A percentile compares a stretch with the other conserved stretches of the same genome.
These are phyloP conservation scores for Campoletis raptor DNA, from an alignment of 2,888 invertebrate species.

Conservation along the genomic window DNA sequence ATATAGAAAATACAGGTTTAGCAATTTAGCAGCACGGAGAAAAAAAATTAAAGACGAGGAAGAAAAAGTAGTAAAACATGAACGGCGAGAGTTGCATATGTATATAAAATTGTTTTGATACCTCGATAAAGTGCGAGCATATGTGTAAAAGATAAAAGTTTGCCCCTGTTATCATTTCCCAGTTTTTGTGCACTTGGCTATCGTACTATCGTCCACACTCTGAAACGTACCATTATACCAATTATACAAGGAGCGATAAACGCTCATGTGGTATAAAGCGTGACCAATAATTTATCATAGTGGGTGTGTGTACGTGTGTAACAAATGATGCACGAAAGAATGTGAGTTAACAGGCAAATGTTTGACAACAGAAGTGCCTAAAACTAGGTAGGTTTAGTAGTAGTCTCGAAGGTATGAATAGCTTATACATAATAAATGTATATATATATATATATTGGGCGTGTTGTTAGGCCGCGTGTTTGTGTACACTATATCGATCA, in stretches of 20 bases:
- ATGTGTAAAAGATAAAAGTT: conserved; percentile 45
- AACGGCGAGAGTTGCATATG: neutral
- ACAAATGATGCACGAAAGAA: neutral
- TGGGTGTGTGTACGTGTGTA: neutral
- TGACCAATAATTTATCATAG: neutral
- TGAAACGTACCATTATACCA: conserved; percentile 35
- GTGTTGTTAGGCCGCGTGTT: conserved; percentile 67
- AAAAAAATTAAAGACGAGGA: neutral
- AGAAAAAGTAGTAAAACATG: neutral
- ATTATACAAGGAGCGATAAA: conserved; percentile 47
- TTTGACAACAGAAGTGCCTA: conserved; percentile 77
- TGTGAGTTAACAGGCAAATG: conserved; percentile 57
- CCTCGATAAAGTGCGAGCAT: conserved; percentile 13
- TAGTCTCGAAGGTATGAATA: conserved; percentile 20
- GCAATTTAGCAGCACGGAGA: neutral
- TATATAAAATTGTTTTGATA: conserved; percentile 28
- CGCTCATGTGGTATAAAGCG: conserved; percentile 31
- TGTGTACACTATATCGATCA: conserved; percentile 78
- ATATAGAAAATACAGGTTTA: neutral
- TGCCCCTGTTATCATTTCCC: conserved; percentile 50
- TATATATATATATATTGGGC: conserved; percentile 61
- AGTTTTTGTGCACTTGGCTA: conserved; percentile 27
- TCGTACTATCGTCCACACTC: neutral
- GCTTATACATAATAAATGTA: neutral
- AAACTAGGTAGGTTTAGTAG: conserved; percentile 74